These are phyloP conservation scores for Meta bourneti DNA, from an alignment of 2,888 invertebrate genomes.

Conservation along the genomic window DNA sequence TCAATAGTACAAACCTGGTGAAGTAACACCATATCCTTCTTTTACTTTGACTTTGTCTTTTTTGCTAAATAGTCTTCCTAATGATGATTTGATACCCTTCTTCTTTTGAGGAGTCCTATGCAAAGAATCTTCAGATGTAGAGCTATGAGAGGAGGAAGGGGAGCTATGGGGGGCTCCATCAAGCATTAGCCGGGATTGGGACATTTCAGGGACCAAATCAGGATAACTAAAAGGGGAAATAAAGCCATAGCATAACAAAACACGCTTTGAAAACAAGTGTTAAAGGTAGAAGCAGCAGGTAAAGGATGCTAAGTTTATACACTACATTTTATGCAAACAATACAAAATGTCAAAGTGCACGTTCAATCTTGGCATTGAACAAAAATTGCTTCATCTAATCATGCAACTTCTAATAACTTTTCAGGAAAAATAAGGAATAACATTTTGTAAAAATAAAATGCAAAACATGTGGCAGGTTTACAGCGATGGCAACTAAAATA, in stretches of 20 bases:
- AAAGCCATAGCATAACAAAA: conserved; percentile 59
- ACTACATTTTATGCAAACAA: too few species aligned
- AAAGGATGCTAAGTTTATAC: neutral
- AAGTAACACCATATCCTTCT: conserved; percentile 71
- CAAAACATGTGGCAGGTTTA: too few species aligned
- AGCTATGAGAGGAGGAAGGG: conserved; percentile 89
- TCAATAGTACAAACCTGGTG: conserved; percentile 52
- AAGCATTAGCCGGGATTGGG: conserved; percentile 62
- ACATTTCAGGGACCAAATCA: conserved; percentile 73
- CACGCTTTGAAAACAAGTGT: conserved; percentile 10
- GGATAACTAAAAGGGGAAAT: conserved; percentile 72
- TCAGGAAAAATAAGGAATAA: neutral
- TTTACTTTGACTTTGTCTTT: conserved; percentile 73
- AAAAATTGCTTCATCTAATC: neutral
- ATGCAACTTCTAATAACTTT: neutral
- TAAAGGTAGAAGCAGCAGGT: conserved; percentile 13
- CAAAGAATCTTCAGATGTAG: conserved; percentile 95
- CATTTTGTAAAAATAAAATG: too few species aligned
- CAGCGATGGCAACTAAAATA: too few species aligned
- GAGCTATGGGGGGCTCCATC: conserved; percentile 68
- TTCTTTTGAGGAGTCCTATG: conserved; percentile 88
- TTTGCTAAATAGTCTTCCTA: conserved; percentile 84
- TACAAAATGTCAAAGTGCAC: too few species aligned
- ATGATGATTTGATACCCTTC: conserved; percentile 96
- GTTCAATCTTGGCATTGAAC: too few species aligned